Evolutionary conservation across 1,140 invertebrate species (phyloP).

Genomic region (Drosophila ananassae): DNA sequence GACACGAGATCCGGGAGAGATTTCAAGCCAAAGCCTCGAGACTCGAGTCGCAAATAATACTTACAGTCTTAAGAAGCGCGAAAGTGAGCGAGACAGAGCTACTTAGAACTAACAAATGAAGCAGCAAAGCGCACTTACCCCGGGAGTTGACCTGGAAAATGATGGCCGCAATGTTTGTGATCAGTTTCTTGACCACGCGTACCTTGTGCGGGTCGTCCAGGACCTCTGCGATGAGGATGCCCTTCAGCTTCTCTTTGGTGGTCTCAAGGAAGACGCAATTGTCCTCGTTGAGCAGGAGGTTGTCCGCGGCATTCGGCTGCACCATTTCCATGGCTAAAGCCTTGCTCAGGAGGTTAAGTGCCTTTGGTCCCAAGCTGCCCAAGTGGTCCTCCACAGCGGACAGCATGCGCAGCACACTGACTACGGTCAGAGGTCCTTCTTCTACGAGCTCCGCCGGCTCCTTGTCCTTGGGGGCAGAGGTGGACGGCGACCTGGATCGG

Average conservation of each 20-base stretch:
- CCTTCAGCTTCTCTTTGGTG: constrained; percentile 93
- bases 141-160: constrained; percentile 87
- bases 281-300: constrained; percentile 88
- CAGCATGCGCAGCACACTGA: constrained; percentile 89
- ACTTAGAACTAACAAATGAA: neutral
- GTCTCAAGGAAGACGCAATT: constrained; percentile 91
- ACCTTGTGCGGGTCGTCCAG: constrained; percentile 85
- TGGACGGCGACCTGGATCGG: constrained; percentile 41
- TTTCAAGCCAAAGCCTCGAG: neutral
- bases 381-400: constrained; percentile 92
- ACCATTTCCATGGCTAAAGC: constrained; percentile 90
- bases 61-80: neutral
- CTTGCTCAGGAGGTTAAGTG: constrained; percentile 89
- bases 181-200: constrained; percentile 83
- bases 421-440: constrained; percentile 85
- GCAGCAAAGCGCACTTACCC: constrained; percentile 78
- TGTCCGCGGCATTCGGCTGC: constrained; percentile 89
- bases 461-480: constrained; percentile 28
- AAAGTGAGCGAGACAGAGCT: neutral
- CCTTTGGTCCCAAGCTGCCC: constrained; percentile 91
- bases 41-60: no score
- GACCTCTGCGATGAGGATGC: constrained; percentile 90
- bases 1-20: neutral
- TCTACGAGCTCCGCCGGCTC: constrained; percentile 34
- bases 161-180: constrained; percentile 88